Evolutionary conservation across 2,888 invertebrate species (phyloP).

Genomic region (Bombylius major): DNA sequence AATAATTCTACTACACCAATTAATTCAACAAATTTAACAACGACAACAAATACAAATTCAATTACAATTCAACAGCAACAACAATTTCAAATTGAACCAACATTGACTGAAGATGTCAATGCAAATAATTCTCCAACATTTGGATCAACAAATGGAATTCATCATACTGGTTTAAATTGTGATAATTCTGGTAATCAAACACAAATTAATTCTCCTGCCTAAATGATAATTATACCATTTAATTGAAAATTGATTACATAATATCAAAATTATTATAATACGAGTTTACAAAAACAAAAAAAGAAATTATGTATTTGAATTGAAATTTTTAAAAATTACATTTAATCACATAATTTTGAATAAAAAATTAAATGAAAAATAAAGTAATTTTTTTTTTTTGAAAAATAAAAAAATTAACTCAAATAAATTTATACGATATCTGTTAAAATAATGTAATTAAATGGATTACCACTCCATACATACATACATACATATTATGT

Average conservation of each 20-base stretch:
- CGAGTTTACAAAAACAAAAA: no score
- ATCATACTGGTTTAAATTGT: neutral
- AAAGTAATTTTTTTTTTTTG: no score
- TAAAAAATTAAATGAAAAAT: no score
- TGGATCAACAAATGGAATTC: neutral
- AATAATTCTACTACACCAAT: neutral
- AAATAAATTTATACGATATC: no score
- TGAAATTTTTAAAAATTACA: no score
- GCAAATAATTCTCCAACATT: conserved; percentile 12
- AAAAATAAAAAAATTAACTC: no score
- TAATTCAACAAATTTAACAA: neutral
- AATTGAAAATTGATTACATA: neutral
- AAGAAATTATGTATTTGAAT: no score
- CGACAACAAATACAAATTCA: neutral
- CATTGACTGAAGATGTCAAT: conserved; percentile 12
- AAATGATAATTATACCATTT: neutral
- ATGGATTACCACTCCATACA: no score
- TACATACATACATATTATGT: no score
- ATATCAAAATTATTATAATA: no score
- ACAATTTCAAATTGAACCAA: neutral
- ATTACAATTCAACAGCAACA: neutral
- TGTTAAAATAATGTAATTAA: no score
- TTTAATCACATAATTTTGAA: no score
- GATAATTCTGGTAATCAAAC: conserved; percentile 14
- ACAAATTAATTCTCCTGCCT: conserved; percentile 16